Conservation (phyloP, 2,797 vertebrate species). For the Peromyscus nudipes region DNA sequence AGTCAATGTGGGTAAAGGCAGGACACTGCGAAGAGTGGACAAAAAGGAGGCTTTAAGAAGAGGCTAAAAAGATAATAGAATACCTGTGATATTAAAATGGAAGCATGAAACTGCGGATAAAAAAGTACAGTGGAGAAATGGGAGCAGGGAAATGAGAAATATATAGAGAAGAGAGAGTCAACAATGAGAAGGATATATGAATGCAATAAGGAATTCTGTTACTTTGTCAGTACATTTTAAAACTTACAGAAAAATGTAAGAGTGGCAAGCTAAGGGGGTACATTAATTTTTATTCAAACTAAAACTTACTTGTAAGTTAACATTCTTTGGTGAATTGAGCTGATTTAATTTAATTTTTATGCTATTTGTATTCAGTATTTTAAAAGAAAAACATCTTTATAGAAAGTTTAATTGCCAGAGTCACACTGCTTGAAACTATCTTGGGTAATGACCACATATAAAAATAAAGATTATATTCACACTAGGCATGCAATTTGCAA, state of each 20-base stretch:
- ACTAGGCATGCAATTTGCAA: constrained; percentile 53
- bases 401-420: constrained; percentile 17
- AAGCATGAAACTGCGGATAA: background rate
- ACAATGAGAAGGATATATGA: background rate
- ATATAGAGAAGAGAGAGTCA: background rate
- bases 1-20: background rate
- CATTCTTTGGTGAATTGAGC: background rate
- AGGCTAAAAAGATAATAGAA: background rate
- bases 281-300: background rate
- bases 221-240: background rate
- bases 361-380: constrained; percentile 42
- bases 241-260: background rate
- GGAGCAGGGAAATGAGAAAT: background rate
- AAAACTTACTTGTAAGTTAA: constrained; percentile 25
- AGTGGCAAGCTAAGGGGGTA: background rate
- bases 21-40: background rate
- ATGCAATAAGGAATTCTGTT: background rate
- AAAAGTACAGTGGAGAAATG: background rate
- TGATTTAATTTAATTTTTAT: constrained; percentile 43
- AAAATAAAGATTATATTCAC: constrained; percentile 61
- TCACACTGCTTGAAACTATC: constrained; percentile 19
- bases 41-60: background rate
- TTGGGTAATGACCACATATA: constrained; percentile 41
- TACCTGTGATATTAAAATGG: background rate
- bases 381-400: constrained; percentile 29